Conservation (phyloP, 2,888 invertebrate species). For the Coleophora deauratella region DNA sequence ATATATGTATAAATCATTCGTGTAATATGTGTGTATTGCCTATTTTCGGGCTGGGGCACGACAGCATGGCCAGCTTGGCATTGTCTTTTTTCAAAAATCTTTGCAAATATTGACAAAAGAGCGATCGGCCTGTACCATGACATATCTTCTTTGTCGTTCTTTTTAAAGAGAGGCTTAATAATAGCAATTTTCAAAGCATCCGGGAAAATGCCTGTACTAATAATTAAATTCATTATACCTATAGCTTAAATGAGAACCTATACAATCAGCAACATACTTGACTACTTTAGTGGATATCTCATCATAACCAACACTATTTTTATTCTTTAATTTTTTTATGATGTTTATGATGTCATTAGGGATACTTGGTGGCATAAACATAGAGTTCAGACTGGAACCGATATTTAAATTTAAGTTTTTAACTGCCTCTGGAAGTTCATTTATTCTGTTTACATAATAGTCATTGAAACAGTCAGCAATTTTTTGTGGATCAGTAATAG, state of each 20-base stretch:
- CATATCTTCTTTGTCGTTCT: constrained; percentile 4
- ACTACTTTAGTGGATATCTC: constrained; percentile 1
- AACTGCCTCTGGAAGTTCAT: too few species aligned
- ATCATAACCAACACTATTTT: constrained; percentile 2
- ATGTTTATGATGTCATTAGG: too few species aligned
- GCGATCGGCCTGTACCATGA: constrained; percentile 6
- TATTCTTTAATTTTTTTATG: constrained; percentile 2
- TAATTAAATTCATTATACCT: constrained; percentile 4
- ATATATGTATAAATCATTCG: too few species aligned
- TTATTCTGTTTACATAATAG: too few species aligned
- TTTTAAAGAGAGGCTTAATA: constrained; percentile 9
- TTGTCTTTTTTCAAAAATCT: constrained; percentile 10
- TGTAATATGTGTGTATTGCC: too few species aligned
- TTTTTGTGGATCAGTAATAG: too few species aligned
- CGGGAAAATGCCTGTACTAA: constrained; percentile 6
- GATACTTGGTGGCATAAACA: too few species aligned
- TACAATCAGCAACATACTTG: constrained; percentile 1
- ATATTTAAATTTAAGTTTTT: too few species aligned
- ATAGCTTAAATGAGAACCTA: constrained; percentile 1
- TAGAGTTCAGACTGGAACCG: too few species aligned
- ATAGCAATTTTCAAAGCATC: constrained; percentile 6
- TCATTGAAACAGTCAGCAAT: too few species aligned
- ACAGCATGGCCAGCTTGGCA: too few species aligned
- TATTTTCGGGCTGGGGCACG: too few species aligned
- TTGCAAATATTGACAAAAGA: constrained; percentile 6